phyloP scores from a whole-genome alignment of 2,888 invertebrate genomes.

The Patella caerulea region DNA sequence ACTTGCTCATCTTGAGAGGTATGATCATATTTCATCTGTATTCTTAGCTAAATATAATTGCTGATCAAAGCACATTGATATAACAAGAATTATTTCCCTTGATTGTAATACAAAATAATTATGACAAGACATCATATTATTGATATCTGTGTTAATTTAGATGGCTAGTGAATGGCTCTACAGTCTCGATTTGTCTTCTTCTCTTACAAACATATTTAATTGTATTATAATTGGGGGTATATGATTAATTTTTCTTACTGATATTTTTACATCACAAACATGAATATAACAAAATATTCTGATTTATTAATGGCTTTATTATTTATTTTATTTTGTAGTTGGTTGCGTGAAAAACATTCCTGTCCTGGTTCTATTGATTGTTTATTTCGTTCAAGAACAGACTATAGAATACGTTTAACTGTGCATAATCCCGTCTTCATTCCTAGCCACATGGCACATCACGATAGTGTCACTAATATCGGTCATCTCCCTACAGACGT shows the following conservation, averaged over 20 bases:
- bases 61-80: neutral
- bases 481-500: conserved; percentile 50
- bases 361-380: conserved; percentile 58
- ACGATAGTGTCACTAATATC: conserved; percentile 21
- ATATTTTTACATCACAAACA: too few species aligned
- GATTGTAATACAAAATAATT: neutral
- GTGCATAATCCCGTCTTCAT: conserved; percentile 63
- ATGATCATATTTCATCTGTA: conserved; percentile 8
- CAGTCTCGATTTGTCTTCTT: too few species aligned
- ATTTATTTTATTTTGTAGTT: conserved; percentile 40
- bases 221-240: too few species aligned
- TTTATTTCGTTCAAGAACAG: conserved; percentile 58
- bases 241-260: too few species aligned
- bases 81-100: neutral
- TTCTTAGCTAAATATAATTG: neutral
- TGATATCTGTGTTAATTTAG: neutral
- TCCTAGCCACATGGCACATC: conserved; percentile 42
- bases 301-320: too few species aligned
- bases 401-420: conserved; percentile 55
- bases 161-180: too few species aligned
- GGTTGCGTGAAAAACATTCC: conserved; percentile 64
- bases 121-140: neutral
- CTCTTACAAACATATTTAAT: too few species aligned
- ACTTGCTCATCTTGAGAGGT: conserved; percentile 58
- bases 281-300: too few species aligned